These are phyloP conservation scores for Lota lota DNA, from an alignment of 2,113 vertebrate species.

Conservation along the genomic window DNA sequence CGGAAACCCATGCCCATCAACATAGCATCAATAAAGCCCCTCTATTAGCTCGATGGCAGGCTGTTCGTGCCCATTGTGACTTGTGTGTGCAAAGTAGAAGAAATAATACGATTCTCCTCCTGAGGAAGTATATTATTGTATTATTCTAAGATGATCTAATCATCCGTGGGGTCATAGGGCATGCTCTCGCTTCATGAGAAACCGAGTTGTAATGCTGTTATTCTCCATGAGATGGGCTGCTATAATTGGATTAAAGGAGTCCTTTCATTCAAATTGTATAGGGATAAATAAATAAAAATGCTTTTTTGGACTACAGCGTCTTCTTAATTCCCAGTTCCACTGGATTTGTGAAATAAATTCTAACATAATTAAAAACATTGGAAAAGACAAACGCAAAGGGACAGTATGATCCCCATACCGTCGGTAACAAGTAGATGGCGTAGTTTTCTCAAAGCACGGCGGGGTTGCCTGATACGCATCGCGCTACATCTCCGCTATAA, in stretches of 20 bases:
- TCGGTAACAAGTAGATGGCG: conserved; percentile 57
- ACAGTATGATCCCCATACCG: no score
- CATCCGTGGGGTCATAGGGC: no score
- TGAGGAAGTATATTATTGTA: conserved; percentile 41
- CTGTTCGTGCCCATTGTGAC: conserved; percentile 20
- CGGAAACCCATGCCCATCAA: not conserved
- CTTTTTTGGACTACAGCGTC: not conserved
- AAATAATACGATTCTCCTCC: conserved; percentile 38
- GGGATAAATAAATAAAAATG: no score
- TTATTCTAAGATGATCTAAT: no score
- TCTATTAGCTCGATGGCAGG: conserved; percentile 6
- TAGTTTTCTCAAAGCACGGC: conserved; percentile 40
- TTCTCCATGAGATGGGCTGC: no score
- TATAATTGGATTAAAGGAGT: no score
- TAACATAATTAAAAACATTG: no score
- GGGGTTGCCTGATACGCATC: not conserved
- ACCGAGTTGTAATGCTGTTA: no score
- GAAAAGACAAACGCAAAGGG: no score
- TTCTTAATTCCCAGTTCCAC: not conserved
- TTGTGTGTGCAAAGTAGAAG: conserved; percentile 25
- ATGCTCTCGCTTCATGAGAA: no score
- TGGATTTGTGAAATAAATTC: not conserved
- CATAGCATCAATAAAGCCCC: not conserved
- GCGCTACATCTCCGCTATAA: no score
- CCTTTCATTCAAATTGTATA: no score